Conservation (phyloP, 2,797 vertebrate genomes). For the Cyprinodon diabolis region DNA sequence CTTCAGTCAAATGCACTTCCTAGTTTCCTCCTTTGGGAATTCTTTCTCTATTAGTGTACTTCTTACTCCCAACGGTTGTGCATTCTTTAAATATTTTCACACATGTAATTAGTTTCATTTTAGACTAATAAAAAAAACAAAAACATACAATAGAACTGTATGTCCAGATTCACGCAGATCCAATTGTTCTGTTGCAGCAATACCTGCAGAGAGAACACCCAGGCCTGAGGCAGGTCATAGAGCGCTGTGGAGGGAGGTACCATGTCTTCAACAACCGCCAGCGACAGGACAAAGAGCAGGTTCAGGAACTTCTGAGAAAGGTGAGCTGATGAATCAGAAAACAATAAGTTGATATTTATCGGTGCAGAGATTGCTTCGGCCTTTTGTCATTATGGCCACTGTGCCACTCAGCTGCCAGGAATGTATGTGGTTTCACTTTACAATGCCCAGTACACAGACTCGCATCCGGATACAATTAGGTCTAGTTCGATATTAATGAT, state of each 20-base stretch:
- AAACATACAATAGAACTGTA: not conserved
- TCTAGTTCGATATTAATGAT: slow-evolving; percentile 19
- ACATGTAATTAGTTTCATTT: not conserved
- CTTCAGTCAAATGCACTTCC: not conserved
- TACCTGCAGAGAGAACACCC: slow-evolving; percentile 69
- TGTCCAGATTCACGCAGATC: not conserved
- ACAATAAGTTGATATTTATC: not conserved
- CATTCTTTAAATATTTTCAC: not conserved
- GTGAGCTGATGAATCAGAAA: slow-evolving; percentile 46
- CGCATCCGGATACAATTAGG: slow-evolving; percentile 5
- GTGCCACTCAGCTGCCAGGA: not conserved
- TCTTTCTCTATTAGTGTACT: not conserved
- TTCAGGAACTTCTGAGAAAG: slow-evolving; percentile 74
- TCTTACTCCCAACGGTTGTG: not conserved
- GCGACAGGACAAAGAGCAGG: slow-evolving; percentile 71
- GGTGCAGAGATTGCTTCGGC: not conserved
- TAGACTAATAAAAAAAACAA: not conserved
- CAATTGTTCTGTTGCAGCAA: slow-evolving; percentile 40
- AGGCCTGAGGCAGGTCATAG: slow-evolving; percentile 69
- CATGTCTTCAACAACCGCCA: slow-evolving; percentile 80
- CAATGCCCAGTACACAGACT: slow-evolving; percentile 16
- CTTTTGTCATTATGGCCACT: not conserved
- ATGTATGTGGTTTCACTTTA: slow-evolving; percentile 10
- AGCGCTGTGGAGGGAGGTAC: slow-evolving; percentile 67
- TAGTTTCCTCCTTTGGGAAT: not conserved